Conservation (phyloP, 2,797 vertebrate genomes). For the Scomberomorus guttatus region DNA sequence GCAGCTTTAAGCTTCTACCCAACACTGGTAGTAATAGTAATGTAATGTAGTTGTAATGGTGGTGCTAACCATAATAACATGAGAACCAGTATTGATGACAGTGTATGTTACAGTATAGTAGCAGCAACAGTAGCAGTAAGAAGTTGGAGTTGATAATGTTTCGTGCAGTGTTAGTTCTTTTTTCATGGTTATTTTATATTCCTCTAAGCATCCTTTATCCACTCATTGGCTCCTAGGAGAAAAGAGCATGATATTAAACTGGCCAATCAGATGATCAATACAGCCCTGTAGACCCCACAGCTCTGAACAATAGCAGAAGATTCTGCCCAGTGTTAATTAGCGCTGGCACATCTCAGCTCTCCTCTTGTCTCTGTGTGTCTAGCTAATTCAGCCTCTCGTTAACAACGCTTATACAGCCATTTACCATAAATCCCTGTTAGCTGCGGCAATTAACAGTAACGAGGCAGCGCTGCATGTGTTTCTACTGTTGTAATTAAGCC, state of each 20-base stretch:
- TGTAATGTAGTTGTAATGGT: too few relatives aligned
- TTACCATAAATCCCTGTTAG: slow-evolving; percentile 97
- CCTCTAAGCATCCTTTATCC: not conserved
- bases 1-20: too few relatives aligned
- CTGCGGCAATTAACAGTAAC: slow-evolving; percentile 97
- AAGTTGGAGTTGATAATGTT: not conserved
- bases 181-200: too few relatives aligned
- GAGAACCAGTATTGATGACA: too few relatives aligned
- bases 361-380: slow-evolving; percentile 75
- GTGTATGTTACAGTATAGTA: too few relatives aligned
- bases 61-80: too few relatives aligned
- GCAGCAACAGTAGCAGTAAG: too few relatives aligned
- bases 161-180: too few relatives aligned
- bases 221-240: slow-evolving; percentile 4
- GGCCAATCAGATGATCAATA: slow-evolving; percentile 58
- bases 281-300: slow-evolving; percentile 3
- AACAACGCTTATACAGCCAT: slow-evolving; percentile 93
- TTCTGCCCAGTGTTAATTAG: slow-evolving; percentile 85
- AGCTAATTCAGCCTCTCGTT: slow-evolving; percentile 80
- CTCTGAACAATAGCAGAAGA: slow-evolving; percentile 20
- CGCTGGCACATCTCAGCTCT: slow-evolving; percentile 69
- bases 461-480: slow-evolving; percentile 91
- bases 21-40: too few relatives aligned
- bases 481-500: slow-evolving; percentile 99
- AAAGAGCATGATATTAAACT: slow-evolving; percentile 42